Percentiles rank a stretch among this genome's conserved stretches.
phyloP scores from a whole-genome alignment of 2,797 vertebrate species.

The Decapterus maruadsi region DNA sequence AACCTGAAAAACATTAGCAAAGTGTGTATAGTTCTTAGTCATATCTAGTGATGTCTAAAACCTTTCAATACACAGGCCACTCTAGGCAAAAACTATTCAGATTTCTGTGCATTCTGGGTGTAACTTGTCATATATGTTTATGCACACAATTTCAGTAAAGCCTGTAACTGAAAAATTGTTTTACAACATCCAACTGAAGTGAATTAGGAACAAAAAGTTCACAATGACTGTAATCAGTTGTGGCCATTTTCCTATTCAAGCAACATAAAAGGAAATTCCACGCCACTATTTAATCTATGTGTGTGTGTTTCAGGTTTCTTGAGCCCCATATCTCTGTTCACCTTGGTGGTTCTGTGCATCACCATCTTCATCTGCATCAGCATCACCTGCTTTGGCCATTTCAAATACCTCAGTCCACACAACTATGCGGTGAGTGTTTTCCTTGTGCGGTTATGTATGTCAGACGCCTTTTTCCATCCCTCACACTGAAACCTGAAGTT shows the following conservation, averaged over 20 bases:
- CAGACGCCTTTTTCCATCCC: neutral
- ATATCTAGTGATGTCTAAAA: neutral
- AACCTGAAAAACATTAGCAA: neutral
- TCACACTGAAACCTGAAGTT: neutral
- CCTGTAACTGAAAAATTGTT: neutral
- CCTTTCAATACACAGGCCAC: neutral
- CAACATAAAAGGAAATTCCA: neutral
- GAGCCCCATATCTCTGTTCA: conserved; percentile 91
- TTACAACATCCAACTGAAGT: neutral
- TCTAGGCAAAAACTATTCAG: neutral
- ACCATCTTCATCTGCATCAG: conserved; percentile 88
- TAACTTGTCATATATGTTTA: too few species aligned
- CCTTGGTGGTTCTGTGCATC: conserved; percentile 88
- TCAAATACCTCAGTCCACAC: conserved; percentile 93
- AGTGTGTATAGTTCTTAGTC: neutral
- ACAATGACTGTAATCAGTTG: neutral
- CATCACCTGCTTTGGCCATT: conserved; percentile 92
- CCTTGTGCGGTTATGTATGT: neutral
- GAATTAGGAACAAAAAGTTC: neutral
- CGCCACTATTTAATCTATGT: neutral
- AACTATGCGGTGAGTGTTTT: conserved; percentile 89
- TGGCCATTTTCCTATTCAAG: neutral
- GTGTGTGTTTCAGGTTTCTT: conserved; percentile 86
- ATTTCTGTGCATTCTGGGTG: neutral
- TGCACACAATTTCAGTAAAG: neutral